phyloP scores from a whole-genome alignment of 2,797 vertebrate species.

The Ambastaia sidthimunki region DNA sequence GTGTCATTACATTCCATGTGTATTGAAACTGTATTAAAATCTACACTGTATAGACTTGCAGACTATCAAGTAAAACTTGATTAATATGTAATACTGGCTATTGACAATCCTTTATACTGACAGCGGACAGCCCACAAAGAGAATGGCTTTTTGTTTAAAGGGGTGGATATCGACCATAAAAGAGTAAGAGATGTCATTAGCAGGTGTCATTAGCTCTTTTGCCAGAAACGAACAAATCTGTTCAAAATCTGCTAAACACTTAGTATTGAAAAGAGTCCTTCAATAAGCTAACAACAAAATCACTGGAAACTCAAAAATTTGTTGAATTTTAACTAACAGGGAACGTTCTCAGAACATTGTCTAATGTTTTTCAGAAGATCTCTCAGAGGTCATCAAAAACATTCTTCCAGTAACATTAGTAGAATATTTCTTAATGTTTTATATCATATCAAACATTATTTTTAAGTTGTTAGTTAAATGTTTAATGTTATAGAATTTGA shows the following conservation, averaged over 20 bases:
- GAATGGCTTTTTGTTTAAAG: not conserved
- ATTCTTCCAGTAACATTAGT: too few relatives aligned
- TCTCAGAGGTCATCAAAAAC: too few relatives aligned
- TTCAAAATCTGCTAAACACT: constrained; percentile 1
- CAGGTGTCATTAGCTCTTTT: not conserved
- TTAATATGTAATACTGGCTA: not conserved
- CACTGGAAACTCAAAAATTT: not conserved
- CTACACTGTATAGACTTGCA: not conserved
- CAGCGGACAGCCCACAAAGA: not conserved
- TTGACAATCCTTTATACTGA: not conserved
- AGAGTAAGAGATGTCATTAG: not conserved
- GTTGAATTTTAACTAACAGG: too few relatives aligned
- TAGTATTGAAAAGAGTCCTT: not conserved
- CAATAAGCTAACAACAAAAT: not conserved
- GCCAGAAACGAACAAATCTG: constrained; percentile 7
- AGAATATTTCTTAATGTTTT: too few relatives aligned
- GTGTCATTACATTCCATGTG: not conserved
- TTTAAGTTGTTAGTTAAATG: too few relatives aligned
- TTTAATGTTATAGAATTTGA: too few relatives aligned
- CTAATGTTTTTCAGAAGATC: too few relatives aligned
- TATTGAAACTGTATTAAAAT: not conserved
- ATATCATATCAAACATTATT: too few relatives aligned
- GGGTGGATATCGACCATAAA: not conserved
- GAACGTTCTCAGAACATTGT: too few relatives aligned
- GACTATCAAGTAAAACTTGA: constrained; percentile 6